These are phyloP conservation scores for Melinopterus prodromus DNA, from an alignment of 2,888 invertebrate species.

Conservation along the genomic window DNA sequence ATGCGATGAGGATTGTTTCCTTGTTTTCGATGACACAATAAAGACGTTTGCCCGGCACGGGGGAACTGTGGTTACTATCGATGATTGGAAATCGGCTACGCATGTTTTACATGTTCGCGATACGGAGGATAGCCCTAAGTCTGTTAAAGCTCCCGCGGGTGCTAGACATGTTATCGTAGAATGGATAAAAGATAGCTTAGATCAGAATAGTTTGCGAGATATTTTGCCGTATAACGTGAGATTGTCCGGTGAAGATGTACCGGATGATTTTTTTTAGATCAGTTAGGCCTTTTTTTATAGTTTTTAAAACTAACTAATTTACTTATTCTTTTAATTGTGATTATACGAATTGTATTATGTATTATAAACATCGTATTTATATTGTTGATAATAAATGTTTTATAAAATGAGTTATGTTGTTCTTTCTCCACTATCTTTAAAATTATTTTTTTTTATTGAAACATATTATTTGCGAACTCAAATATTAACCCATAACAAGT, in stretches of 20 bases:
- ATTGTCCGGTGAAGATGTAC: background rate
- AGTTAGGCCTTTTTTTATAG: background rate
- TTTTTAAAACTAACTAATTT: no score
- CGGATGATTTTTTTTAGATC: background rate
- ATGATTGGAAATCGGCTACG: conserved; percentile 53
- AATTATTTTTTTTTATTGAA: no score
- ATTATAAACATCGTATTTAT: no score
- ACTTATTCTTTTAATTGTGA: no score
- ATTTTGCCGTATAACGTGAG: conserved; percentile 49
- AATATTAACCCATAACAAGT: no score
- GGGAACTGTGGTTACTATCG: conserved; percentile 59
- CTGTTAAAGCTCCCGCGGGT: conserved; percentile 47
- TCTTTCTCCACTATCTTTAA: no score
- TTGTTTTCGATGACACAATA: background rate
- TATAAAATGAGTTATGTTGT: no score
- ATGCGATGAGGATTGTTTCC: background rate
- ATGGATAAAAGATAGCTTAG: conserved; percentile 61
- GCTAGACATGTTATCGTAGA: conserved; percentile 56
- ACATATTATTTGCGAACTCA: no score
- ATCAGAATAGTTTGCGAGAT: conserved; percentile 51
- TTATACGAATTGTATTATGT: no score
- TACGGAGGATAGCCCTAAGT: conserved; percentile 40
- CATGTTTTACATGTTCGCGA: conserved; percentile 57
- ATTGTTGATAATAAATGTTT: no score
- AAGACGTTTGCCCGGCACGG: conserved; percentile 68